Evolutionary conservation across 2,888 invertebrate species (phyloP).

Genomic region (Pyrrhosoma nymphula): DNA sequence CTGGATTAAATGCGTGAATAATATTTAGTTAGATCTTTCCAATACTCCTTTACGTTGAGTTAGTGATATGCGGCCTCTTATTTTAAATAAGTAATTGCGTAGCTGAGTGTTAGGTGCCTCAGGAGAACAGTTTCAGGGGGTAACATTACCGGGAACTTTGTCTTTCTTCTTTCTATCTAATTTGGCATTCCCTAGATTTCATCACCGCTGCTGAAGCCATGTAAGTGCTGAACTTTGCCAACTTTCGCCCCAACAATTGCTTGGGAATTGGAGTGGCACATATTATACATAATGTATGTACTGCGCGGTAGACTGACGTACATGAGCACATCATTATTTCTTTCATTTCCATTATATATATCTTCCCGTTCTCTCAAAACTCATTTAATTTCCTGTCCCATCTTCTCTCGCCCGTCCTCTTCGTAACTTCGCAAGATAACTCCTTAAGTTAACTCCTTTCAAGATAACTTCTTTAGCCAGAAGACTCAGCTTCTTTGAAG

Average conservation of each 20-base stretch:
- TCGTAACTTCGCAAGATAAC: slow-evolving; percentile 7
- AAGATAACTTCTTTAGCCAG: slow-evolving; percentile 29
- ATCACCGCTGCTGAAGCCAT: neutral
- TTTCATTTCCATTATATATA: slow-evolving; percentile 22
- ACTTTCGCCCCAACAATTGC: slow-evolving; percentile 5
- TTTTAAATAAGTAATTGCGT: too few relatives aligned
- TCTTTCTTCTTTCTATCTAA: neutral
- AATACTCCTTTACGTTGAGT: too few relatives aligned
- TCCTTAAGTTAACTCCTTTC: neutral
- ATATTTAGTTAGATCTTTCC: too few relatives aligned
- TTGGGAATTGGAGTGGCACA: neutral
- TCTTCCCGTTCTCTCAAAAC: neutral
- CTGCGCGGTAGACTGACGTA: neutral
- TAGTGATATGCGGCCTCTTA: too few relatives aligned
- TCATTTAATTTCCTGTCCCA: slow-evolving; percentile 34
- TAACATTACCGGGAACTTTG: neutral
- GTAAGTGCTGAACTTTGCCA: neutral
- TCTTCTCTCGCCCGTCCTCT: slow-evolving; percentile 4
- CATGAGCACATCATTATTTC: neutral
- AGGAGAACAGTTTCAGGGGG: neutral
- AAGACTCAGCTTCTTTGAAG: slow-evolving; percentile 9
- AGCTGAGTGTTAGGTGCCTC: too few relatives aligned
- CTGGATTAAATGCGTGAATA: too few relatives aligned
- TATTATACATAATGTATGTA: neutral
- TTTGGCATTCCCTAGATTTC: neutral